A percentile compares a stretch with the other conserved stretches of the same genome.
These are phyloP conservation scores for Drosophila albomicans DNA, from an alignment of 1,140 invertebrate genomes.

Conservation along the genomic window DNA sequence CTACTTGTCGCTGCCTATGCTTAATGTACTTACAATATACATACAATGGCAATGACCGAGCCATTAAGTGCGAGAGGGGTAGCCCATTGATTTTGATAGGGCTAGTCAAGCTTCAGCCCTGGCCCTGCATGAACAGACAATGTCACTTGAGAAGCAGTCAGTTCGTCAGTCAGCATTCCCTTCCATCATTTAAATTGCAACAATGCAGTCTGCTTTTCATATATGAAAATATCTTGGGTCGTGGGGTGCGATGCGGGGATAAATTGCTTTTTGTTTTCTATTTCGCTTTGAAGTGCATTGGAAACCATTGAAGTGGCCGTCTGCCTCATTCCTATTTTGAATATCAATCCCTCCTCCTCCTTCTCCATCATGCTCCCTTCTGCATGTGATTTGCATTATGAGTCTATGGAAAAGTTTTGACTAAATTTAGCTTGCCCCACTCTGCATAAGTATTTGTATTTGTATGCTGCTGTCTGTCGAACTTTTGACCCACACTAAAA, in stretches of 20 bases:
- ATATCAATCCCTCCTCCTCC: not conserved
- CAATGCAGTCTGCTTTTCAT: conserved; percentile 59
- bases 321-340: conserved; percentile 16
- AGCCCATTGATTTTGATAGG: conserved; percentile 40
- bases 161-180: too few relatives aligned
- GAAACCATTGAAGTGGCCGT: conserved; percentile 77
- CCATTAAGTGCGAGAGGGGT: not conserved
- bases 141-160: conserved; percentile 57
- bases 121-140: conserved; percentile 41
- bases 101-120: conserved; percentile 3
- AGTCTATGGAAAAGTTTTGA: conserved; percentile 60
- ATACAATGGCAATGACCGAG: conserved; percentile 52
- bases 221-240: conserved; percentile 34
- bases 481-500: conserved; percentile 68
- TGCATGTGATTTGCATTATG: conserved; percentile 63
- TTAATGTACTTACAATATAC: conserved; percentile 10
- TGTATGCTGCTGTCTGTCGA: conserved; percentile 43
- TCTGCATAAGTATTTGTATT: conserved; percentile 5
- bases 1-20: conserved; percentile 44
- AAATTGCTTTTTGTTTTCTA: conserved; percentile 41
- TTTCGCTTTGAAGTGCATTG: conserved; percentile 69
- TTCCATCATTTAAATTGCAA: conserved; percentile 64
- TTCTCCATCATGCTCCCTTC: not conserved
- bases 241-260: not conserved
- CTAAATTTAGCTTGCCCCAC: conserved; percentile 64